Conservation (phyloP, 2,888 invertebrate genomes). For the Drosophila helvetica region DNA sequence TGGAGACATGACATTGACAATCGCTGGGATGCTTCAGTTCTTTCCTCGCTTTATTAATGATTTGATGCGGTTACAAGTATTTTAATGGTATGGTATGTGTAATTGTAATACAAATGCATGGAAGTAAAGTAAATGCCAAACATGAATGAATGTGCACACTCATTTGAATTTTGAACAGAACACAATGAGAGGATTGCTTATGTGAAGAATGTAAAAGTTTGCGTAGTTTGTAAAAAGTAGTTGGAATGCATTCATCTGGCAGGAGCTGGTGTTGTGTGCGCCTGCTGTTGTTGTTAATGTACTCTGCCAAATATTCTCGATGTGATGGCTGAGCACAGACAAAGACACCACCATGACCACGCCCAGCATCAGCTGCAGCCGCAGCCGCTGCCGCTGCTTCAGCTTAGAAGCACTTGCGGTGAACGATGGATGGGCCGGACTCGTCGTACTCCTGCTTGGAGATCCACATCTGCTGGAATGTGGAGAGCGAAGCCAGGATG, state of each 20-base stretch:
- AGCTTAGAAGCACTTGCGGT: slow-evolving; percentile 98
- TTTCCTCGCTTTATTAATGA: slow-evolving; percentile 62
- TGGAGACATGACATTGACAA: background rate
- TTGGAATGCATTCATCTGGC: slow-evolving; percentile 39
- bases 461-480: slow-evolving; percentile 98
- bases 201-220: slow-evolving; percentile 36
- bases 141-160: slow-evolving; percentile 58
- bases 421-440: slow-evolving; percentile 97
- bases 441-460: slow-evolving; percentile 99
- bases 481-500: slow-evolving; percentile 94
- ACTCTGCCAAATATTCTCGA: slow-evolving; percentile 35
- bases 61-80: slow-evolving; percentile 66
- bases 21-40: slow-evolving; percentile 60
- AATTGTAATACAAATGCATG: slow-evolving; percentile 49
- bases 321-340: slow-evolving; percentile 24
- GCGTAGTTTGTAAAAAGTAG: slow-evolving; percentile 32
- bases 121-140: slow-evolving; percentile 55
- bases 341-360: slow-evolving; percentile 46
- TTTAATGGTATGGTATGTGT: slow-evolving; percentile 48
- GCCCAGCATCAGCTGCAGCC: slow-evolving; percentile 82
- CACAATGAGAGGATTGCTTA: slow-evolving; percentile 57
- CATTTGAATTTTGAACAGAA: slow-evolving; percentile 65
- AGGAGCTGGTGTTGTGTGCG: slow-evolving; percentile 23
- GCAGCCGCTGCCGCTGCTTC: slow-evolving; percentile 81
- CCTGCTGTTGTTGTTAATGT: slow-evolving; percentile 31